Percentiles rank a stretch among this genome's conserved stretches.
phyloP scores from a whole-genome alignment of 2,888 invertebrate genomes.

The Sinhomidia bicolor region DNA sequence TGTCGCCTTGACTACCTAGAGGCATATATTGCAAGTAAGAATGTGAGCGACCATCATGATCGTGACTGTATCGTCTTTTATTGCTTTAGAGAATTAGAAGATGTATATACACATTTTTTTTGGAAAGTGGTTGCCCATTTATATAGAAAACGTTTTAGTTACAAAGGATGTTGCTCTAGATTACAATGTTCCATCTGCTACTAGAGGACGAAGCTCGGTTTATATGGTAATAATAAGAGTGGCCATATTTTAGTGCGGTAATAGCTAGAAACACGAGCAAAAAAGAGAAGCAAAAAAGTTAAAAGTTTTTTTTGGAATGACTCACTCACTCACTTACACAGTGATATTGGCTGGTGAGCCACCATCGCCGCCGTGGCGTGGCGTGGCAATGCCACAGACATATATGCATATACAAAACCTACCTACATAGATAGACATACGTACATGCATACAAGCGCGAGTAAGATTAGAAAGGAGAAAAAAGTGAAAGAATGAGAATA shows the following conservation, averaged over 20 bases:
- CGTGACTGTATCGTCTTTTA: not conserved
- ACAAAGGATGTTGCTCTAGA: not conserved
- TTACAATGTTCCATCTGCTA: conserved; percentile 39
- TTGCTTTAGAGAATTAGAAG: no score
- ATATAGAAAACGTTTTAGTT: no score
- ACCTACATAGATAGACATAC: not conserved
- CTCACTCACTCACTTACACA: conserved; percentile 22
- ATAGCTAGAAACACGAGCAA: not conserved
- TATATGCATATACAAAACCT: not conserved
- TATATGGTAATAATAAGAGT: conserved; percentile 52
- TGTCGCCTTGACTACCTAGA: conserved; percentile 7
- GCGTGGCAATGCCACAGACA: not conserved
- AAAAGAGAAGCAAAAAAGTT: conserved; percentile 28
- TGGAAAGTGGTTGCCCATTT: no score
- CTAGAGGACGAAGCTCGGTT: no score
- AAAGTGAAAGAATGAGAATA: conserved; percentile 67
- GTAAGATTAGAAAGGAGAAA: conserved; percentile 52
- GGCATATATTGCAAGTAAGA: not conserved
- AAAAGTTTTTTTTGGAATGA: conserved; percentile 60
- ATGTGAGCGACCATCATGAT: no score
- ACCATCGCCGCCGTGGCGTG: not conserved
- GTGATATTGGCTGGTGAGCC: conserved; percentile 28
- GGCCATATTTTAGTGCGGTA: conserved; percentile 47
- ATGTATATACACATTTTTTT: no score
- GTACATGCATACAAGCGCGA: not conserved